Evolutionary conservation across 2,113 vertebrate genomes (phyloP), one percentile per base, ranked within the genome.

Genomic region (Zosterops borbonicus): DNA sequence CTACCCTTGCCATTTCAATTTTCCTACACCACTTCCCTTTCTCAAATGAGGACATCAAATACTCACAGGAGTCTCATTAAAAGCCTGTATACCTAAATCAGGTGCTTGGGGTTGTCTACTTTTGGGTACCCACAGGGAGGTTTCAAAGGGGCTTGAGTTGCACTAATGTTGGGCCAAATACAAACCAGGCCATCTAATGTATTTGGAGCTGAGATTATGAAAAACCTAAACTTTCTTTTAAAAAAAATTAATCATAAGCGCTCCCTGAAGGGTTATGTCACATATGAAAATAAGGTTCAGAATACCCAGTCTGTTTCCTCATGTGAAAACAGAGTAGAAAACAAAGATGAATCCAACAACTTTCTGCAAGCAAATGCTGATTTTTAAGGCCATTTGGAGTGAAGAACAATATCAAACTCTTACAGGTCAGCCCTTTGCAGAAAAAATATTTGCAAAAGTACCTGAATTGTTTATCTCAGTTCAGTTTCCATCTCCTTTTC

Each of bases 1-100:
- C 22, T 77, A 67, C 39, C 33, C 53, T 65, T 90, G 65, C 75
- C 75, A 74, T 90, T 95, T 93, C 84, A 76, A 7, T 90, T 85
- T 93, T 77, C 50, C 33, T 70, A 27, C 33, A 63, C 58, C 47
- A 47, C 63, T 96, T 95, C 82, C 50, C 55, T 41, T 88, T 71
- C 63, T 77, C 63, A 71, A 63, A 76, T 39, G 39, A 85, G 47
- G 25, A 39, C 14, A 37, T 21, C 28, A 62, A 11, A 39, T n/a
- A 39, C 27, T 53, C 2, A 0, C 35, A 42, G 31, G 46, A 4
- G 2, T 7, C 42, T 59, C 46, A 37, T 47, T 46, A 55, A 85
- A 78, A 79, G 24, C 27, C 58, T 4, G 0, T 14, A 13, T 20
- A 29, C 0, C 0, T 9, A 71, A 67, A 11, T 37, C 55, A 69